Evolutionary conservation across 2,888 invertebrate species (phyloP).

Genomic region (Drosophila helvetica): DNA sequence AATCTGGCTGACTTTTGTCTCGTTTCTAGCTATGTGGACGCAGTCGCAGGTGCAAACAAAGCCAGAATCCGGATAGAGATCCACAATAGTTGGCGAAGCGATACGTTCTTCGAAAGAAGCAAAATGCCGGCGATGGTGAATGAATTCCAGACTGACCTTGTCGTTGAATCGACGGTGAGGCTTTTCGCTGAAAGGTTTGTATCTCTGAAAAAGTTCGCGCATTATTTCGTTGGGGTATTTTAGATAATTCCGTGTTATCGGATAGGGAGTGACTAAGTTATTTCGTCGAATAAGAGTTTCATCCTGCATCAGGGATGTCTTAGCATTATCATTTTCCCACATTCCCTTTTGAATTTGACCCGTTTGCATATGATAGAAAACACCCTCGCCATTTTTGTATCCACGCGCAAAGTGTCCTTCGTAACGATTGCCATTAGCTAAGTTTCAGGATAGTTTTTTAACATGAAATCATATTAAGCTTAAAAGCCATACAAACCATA

Average conservation of each 20-base stretch:
- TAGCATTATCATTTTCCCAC: slow-evolving; percentile 80
- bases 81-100: slow-evolving; percentile 37
- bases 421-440: slow-evolving; percentile 82
- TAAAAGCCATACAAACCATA: slow-evolving; percentile 62
- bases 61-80: slow-evolving; percentile 47
- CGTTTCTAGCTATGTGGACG: slow-evolving; percentile 15
- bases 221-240: slow-evolving; percentile 77
- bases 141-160: slow-evolving; percentile 65
- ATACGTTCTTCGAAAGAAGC: slow-evolving; percentile 68
- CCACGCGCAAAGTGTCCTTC: slow-evolving; percentile 82
- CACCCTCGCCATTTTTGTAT: slow-evolving; percentile 82
- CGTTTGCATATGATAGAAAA: slow-evolving; percentile 80
- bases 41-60: slow-evolving; percentile 64
- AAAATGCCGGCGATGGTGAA: slow-evolving; percentile 58
- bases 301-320: slow-evolving; percentile 80
- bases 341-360: slow-evolving; percentile 83
- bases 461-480: background rate
- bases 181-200: slow-evolving; percentile 58
- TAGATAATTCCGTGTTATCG: slow-evolving; percentile 69
- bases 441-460: background rate
- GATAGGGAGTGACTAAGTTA: slow-evolving; percentile 66
- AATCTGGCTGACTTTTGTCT: slow-evolving; percentile 27
- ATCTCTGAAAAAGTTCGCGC: slow-evolving; percentile 71
- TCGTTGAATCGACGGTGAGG: slow-evolving; percentile 69
- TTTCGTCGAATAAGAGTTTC: slow-evolving; percentile 69